phyloP scores from a whole-genome alignment of 2,888 invertebrate species.

The Scaptomyza parva region DNA sequence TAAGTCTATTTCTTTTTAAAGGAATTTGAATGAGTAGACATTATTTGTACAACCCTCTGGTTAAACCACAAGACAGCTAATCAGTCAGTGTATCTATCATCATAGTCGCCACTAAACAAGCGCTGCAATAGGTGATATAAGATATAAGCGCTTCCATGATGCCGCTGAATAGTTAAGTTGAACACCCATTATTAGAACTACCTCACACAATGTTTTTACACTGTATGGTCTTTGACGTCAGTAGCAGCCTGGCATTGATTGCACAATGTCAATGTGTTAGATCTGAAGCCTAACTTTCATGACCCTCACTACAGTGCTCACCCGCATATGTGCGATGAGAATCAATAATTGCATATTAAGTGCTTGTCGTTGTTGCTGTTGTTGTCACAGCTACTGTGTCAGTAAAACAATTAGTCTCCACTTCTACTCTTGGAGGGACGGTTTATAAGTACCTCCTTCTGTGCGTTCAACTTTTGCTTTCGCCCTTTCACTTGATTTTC shows the following conservation, averaged over 20 bases:
- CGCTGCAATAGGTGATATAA: conserved; percentile 3
- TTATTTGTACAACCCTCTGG: background rate
- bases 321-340: conserved; percentile 59
- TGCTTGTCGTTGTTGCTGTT: conserved; percentile 15
- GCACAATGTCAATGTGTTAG: conserved; percentile 35
- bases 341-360: conserved; percentile 71
- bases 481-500: conserved; percentile 54
- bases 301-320: conserved; percentile 15
- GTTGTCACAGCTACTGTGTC: conserved; percentile 30
- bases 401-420: conserved; percentile 16
- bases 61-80: conserved; percentile 2
- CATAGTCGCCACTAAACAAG: conserved; percentile 7
- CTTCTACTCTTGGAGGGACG: conserved; percentile 7
- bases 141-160: conserved; percentile 1
- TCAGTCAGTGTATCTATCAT: conserved; percentile 14
- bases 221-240: conserved; percentile 42
- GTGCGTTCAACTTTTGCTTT: conserved; percentile 41
- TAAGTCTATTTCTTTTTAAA: background rate
- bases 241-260: conserved; percentile 46
- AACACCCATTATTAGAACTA: background rate
- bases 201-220: conserved; percentile 15
- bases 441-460: background rate
- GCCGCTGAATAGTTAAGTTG: background rate
- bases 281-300: background rate
- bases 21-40: too few species aligned